These are phyloP conservation scores for Microcebus murinus DNA, from an alignment of 2,113 vertebrate genomes.

Conservation along the genomic window DNA sequence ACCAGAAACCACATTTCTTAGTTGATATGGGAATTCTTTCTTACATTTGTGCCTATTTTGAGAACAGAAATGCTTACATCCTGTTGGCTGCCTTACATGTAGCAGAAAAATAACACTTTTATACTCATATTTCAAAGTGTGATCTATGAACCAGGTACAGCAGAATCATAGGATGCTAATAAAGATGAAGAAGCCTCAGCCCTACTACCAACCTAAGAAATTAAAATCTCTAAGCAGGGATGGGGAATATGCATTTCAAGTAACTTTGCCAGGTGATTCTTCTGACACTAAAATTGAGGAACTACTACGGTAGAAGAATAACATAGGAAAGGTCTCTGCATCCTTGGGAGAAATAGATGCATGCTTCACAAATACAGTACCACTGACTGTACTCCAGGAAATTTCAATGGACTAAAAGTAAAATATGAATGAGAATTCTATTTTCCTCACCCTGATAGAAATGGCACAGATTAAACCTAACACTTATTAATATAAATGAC, in stretches of 20 bases:
- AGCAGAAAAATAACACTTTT: neutral
- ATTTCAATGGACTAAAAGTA: conserved; percentile 17
- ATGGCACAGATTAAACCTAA: neutral
- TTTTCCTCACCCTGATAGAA: neutral
- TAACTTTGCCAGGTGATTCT: neutral
- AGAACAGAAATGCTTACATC: neutral
- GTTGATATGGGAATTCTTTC: neutral
- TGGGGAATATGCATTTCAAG: neutral
- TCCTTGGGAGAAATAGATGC: neutral
- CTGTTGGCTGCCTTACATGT: neutral
- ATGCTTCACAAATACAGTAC: neutral
- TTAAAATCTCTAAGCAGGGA: neutral
- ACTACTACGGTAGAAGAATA: neutral
- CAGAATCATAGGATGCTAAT: neutral
- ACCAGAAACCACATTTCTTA: neutral
- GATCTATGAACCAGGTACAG: neutral
- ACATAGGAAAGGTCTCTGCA: neutral
- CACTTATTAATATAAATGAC: neutral
- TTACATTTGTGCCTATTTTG: neutral
- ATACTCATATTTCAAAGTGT: neutral
- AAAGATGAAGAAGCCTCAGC: neutral
- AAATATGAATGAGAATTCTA: neutral
- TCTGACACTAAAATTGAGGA: neutral
- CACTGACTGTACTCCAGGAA: neutral
- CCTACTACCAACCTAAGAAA: neutral